A percentile compares a stretch with the other conserved stretches of the same genome.
Conservation (phyloP, 2,797 vertebrate species). For the Xenops minutus region DNA sequence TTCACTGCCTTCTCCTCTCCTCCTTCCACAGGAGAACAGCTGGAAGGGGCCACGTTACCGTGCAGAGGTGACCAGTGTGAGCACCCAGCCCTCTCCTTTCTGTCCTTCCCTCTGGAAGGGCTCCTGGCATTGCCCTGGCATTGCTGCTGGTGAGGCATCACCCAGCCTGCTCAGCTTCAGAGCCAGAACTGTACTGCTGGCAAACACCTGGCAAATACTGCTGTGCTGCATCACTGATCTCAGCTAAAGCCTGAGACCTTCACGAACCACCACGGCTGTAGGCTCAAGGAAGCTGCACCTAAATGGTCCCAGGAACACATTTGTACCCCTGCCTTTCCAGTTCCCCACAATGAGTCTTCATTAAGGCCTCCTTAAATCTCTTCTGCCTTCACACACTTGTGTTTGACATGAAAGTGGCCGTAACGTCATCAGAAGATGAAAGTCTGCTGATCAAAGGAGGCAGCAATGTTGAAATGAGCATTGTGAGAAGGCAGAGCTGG, state of each 20-base stretch:
- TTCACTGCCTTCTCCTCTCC: background rate
- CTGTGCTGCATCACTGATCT: background rate
- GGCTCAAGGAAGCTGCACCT: background rate
- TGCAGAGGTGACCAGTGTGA: fast-evolving
- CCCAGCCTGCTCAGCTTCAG: background rate
- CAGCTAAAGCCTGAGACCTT: background rate
- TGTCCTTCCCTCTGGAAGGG: background rate
- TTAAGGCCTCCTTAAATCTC: conserved; percentile 36
- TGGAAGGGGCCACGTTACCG: fast-evolving
- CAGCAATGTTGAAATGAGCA: conserved; percentile 43
- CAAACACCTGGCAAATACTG: fast-evolving
- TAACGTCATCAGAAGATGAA: conserved; percentile 38
- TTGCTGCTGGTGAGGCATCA: background rate
- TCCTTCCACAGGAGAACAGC: background rate
- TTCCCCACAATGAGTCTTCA: background rate
- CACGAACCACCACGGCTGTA: background rate
- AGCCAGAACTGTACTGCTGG: background rate
- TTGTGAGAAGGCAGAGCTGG: conserved; percentile 47
- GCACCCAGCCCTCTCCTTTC: background rate
- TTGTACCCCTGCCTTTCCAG: background rate
- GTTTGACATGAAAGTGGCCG: conserved; percentile 60
- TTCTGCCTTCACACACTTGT: background rate
- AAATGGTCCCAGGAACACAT: background rate
- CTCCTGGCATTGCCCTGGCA: background rate
- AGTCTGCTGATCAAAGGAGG: conserved; percentile 66